Evolutionary conservation across 1,140 invertebrate species (phyloP).

Genomic region (Oryctes rhinoceros): DNA sequence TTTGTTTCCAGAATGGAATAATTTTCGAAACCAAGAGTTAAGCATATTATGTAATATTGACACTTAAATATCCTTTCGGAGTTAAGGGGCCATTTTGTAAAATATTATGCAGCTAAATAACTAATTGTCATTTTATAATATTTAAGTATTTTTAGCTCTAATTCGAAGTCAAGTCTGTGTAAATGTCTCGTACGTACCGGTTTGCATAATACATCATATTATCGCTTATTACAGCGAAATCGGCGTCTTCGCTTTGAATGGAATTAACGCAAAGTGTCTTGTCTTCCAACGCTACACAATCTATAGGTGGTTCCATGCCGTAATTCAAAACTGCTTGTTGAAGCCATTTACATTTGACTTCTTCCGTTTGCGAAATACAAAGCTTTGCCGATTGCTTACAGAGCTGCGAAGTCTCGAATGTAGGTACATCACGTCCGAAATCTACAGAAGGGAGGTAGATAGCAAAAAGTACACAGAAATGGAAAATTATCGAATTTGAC

Average conservation of each 20-base stretch:
- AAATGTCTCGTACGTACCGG: neutral
- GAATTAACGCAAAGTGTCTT: conserved; percentile 69
- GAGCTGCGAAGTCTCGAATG: conserved; percentile 49
- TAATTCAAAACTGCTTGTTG: conserved; percentile 63
- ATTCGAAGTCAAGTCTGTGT: neutral
- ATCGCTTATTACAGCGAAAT: conserved; percentile 73
- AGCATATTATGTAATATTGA: no score
- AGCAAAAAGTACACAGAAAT: no score
- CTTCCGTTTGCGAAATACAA: conserved; percentile 68
- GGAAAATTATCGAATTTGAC: neutral
- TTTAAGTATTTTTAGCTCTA: no score
- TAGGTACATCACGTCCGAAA: conserved; percentile 40
- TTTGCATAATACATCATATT: conserved; percentile 57
- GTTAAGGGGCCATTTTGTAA: no score
- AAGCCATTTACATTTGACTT: conserved; percentile 69
- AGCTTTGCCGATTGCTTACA: conserved; percentile 65
- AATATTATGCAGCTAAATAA: no score
- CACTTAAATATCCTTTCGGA: no score
- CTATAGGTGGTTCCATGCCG: conserved; percentile 68
- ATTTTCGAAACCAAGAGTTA: neutral
- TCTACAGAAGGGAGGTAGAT: no score
- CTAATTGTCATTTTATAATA: no score
- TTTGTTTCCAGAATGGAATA: neutral
- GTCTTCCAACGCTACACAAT: conserved; percentile 46
- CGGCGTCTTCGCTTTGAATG: conserved; percentile 66